phyloP scores from a whole-genome alignment of 2,113 vertebrate genomes.

The Engystomops pustulosus region DNA sequence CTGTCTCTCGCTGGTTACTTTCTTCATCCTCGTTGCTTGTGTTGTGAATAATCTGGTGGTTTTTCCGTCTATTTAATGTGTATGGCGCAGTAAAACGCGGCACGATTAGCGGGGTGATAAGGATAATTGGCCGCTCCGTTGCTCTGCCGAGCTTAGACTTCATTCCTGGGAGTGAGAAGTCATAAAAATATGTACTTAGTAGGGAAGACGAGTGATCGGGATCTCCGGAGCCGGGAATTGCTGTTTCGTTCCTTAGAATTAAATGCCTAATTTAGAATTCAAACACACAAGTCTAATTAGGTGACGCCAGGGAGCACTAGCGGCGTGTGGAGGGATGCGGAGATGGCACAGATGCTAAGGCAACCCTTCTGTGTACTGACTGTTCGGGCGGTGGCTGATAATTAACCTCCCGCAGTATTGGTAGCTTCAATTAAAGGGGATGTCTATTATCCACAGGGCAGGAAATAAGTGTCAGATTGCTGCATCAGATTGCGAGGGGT shows the following conservation, averaged over 20 bases:
- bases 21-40: background rate
- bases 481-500: too few species aligned
- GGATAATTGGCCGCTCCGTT: conserved; percentile 30
- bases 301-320: background rate
- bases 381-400: background rate
- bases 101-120: conserved; percentile 8
- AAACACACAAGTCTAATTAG: conserved; percentile 37
- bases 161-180: background rate
- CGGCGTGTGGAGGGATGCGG: background rate
- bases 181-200: conserved; percentile 24
- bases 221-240: background rate
- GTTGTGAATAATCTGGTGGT: background rate
- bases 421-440: background rate
- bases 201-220: background rate
- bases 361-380: background rate
- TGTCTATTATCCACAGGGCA: too few species aligned
- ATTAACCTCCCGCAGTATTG: background rate
- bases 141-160: background rate
- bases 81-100: background rate
- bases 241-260: background rate
- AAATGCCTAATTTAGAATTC: conserved; percentile 33
- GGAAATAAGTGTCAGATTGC: too few species aligned
- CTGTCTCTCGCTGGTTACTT: background rate
- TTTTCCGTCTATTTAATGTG: background rate
- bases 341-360: background rate